Base-by-base conservation (phyloP, 2,797 vertebrate species). In the Onychomys leucogaster region DNA sequence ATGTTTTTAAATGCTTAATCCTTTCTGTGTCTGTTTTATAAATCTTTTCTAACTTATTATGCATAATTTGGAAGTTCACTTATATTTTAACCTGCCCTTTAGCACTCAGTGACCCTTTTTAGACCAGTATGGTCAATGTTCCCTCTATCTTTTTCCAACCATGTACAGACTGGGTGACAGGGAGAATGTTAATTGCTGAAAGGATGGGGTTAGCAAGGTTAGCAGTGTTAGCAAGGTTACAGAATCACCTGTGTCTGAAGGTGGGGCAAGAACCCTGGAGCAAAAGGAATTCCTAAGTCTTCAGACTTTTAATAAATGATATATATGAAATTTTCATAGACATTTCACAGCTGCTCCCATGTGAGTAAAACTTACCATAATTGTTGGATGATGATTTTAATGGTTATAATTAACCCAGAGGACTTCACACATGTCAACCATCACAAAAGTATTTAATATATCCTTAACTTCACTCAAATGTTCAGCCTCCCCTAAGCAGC, bases 21-120 rank as follows among this genome's bases (percentile, higher is more conserved):
- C 55, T 86, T 93, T 96, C 90, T 82, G 65, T 77, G 43, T 71
- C 37, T 95, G 13, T 88, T 34, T 73, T 91, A 65, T 91, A 49
- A 94, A 94, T 55, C 34, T 29, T 65, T 94, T 97, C 46, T 95
- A 96, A 96, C 90, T 86, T 96, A 97, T 86, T 96, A 97, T 97
- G 95, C 59, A 69, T 69, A 37, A 85, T 57, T 96, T 88, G 21
- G 65, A 87, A 5, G 34, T 90, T n/a, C 78, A 57, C 4, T 76
- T 81, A 61, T 81, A 86, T 89, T 96, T 96, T 87, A 71, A 19
- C 10, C 25, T 81, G 95, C 29, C 82, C 73, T 97, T 91, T 95
- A 65, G 55, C 71, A n/a, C 57, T 21, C 12, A 88, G 46, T 14
- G 46, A 92, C 89, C 67, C 77, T 95, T 71, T 71, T 61, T 16